These are phyloP conservation scores for Girardinus metallicus DNA, from an alignment of 2,797 vertebrate species.

Conservation along the genomic window DNA sequence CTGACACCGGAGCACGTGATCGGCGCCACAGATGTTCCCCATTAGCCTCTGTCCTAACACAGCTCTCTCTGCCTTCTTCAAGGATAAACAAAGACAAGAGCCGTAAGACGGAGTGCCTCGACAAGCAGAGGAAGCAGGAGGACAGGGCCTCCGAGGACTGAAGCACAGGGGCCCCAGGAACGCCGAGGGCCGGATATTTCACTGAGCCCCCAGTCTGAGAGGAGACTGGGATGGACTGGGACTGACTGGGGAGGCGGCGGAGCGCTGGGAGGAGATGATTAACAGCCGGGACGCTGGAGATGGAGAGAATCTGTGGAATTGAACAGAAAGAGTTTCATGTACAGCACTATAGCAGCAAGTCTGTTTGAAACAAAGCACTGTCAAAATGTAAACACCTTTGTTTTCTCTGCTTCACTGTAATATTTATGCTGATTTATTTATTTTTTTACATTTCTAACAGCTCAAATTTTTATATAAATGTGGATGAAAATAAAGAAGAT, in stretches of 20 bases:
- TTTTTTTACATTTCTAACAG: constrained; percentile 27
- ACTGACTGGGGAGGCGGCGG: constrained; percentile 17
- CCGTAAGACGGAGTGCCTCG: constrained; percentile 62
- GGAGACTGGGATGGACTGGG: constrained; percentile 27
- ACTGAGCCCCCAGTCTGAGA: constrained; percentile 33
- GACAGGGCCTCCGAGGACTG: constrained; percentile 7
- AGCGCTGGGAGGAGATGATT: neutral
- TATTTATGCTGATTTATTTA: constrained; percentile 73
- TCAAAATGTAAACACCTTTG: constrained; percentile 27
- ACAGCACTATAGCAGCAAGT: constrained; percentile 37
- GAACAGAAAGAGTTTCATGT: neutral
- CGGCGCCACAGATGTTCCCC: constrained; percentile 61
- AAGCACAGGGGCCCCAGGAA: constrained; percentile 19
- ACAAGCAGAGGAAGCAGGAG: constrained; percentile 42
- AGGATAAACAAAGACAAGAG: constrained; percentile 73
- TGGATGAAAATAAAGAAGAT: constrained; percentile 54
- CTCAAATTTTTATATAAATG: constrained; percentile 19
- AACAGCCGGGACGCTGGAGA: neutral
- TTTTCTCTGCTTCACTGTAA: constrained; percentile 24
- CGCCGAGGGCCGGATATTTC: constrained; percentile 46
- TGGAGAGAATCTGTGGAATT: too few species aligned
- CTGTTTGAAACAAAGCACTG: constrained; percentile 39
- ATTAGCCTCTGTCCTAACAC: constrained; percentile 55
- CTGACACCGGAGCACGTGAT: constrained; percentile 31
- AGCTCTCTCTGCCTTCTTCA: constrained; percentile 37